phyloP scores from a whole-genome alignment of 2,888 invertebrate species.

The Entomobrya multifasciata region DNA sequence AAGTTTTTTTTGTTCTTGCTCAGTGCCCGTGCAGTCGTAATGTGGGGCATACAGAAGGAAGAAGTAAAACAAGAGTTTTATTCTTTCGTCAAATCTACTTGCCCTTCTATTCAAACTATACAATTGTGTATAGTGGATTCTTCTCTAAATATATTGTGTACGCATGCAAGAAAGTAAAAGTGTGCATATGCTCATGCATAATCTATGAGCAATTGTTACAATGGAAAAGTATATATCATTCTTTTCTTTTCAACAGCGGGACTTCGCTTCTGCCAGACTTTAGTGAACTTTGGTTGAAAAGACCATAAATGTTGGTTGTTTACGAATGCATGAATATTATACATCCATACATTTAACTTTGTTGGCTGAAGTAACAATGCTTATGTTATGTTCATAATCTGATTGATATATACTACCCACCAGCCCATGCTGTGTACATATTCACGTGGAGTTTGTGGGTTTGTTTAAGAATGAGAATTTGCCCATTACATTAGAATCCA shows the following conservation, averaged over 20 bases:
- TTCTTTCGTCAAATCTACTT: background rate
- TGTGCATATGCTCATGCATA: conserved; percentile 43
- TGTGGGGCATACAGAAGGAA: background rate
- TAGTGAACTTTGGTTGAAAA: background rate
- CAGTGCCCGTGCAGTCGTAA: conserved; percentile 32
- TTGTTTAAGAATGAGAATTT: too few species aligned
- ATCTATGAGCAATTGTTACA: conserved; percentile 33
- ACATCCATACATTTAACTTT: background rate
- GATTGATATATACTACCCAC: too few species aligned
- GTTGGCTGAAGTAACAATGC: too few species aligned
- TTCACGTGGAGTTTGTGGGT: too few species aligned
- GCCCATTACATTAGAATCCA: too few species aligned
- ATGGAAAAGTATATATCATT: conserved; percentile 31
- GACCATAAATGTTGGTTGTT: conserved; percentile 13
- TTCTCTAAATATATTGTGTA: background rate
- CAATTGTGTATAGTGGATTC: background rate
- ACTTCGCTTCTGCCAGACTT: conserved; percentile 28
- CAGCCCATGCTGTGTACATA: too few species aligned
- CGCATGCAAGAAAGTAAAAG: conserved; percentile 28
- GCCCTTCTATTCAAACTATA: background rate
- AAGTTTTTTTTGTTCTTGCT: conserved; percentile 45
- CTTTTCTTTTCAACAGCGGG: conserved; percentile 34
- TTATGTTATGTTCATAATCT: too few species aligned
- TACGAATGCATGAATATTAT: background rate
- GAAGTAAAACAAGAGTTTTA: background rate